Base-by-base conservation (phyloP, 2,888 invertebrate species). In the Limnephilus rhombicus region DNA sequence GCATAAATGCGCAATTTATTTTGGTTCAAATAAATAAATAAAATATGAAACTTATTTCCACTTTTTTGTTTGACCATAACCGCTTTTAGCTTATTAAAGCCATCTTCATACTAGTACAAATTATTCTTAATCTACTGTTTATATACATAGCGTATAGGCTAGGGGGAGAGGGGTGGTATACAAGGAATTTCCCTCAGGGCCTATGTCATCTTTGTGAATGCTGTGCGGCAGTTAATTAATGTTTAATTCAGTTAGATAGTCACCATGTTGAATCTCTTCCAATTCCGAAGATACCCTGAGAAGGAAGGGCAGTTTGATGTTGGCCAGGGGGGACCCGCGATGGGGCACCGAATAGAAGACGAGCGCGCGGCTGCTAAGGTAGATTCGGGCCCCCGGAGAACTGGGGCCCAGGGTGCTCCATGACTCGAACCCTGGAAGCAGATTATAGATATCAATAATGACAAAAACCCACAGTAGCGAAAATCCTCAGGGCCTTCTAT, bases 321-420 rank as follows among this genome's bases (percentile, higher is more conserved):
- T 97, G 0, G 98, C 98, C 90, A 98, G 96, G 37, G 97, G 96
- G 0, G 98, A 98, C 2, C 99, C 99, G 29, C 97, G 96, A 95
- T 99, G 98, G 0, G 99, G 99, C 12, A 98, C 98, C 83, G 98
- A 98, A 95, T 98, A 98, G 95, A 98, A 98, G 95, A 98, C 97
- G 93, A 98, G 97, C 0, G 97, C 97, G 9, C 96, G 96, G 12
- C 97, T 97, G 49, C 96, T 95, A 0, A 94, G 94, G 96, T 97
- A 97, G 0, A 98, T 95, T 0, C 95, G 94, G 0, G 96, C 96
- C 87, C 96, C 95, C 94, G 96, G 96, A 95, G 95, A 96, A 87
- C 96, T 96, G 95, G 93, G n/a, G 18, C 80, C 90, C 31, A 83
- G 86, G 12, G 81, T 90, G 7, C 49, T 80, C 87, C 49, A 93